Evolutionary conservation across 2,888 invertebrate species (phyloP).

Genomic region (Drosophila leonis): DNA sequence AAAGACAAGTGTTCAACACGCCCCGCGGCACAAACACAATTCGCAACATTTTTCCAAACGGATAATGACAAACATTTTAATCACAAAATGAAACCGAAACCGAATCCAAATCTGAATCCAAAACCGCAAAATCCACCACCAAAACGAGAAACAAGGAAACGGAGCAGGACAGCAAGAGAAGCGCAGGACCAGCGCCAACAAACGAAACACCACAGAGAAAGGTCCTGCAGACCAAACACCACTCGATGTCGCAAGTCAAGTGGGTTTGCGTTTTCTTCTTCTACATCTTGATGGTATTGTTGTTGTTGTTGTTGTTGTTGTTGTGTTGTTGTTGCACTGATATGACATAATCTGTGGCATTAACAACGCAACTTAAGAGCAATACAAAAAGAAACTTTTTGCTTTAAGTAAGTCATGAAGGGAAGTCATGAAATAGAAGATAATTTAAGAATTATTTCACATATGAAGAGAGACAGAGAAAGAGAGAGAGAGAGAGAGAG

Average conservation of each 20-base stretch:
- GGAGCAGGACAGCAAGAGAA: slow-evolving; percentile 46
- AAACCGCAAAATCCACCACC: slow-evolving; percentile 55
- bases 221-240: slow-evolving; percentile 42
- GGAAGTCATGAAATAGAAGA: not conserved
- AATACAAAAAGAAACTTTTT: not conserved
- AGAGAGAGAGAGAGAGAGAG: not conserved
- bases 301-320: slow-evolving; percentile 39
- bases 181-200: slow-evolving; percentile 18
- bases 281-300: slow-evolving; percentile 13
- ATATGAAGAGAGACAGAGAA: not conserved
- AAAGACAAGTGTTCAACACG: slow-evolving; percentile 73
- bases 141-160: not conserved
- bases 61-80: slow-evolving; percentile 84
- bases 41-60: slow-evolving; percentile 84
- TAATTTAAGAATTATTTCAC: not conserved
- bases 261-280: slow-evolving; percentile 40
- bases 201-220: slow-evolving; percentile 20
- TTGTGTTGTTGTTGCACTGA: slow-evolving; percentile 34
- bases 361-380: slow-evolving; percentile 26
- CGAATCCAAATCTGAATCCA: slow-evolving; percentile 30
- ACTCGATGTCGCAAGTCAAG: slow-evolving; percentile 76
- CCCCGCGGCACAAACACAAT: slow-evolving; percentile 83
- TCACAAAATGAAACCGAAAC: slow-evolving; percentile 69
- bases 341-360: slow-evolving; percentile 42
- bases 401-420: not conserved